phyloP scores from a whole-genome alignment of 2,888 invertebrate species.

The Alloplasta piceator region DNA sequence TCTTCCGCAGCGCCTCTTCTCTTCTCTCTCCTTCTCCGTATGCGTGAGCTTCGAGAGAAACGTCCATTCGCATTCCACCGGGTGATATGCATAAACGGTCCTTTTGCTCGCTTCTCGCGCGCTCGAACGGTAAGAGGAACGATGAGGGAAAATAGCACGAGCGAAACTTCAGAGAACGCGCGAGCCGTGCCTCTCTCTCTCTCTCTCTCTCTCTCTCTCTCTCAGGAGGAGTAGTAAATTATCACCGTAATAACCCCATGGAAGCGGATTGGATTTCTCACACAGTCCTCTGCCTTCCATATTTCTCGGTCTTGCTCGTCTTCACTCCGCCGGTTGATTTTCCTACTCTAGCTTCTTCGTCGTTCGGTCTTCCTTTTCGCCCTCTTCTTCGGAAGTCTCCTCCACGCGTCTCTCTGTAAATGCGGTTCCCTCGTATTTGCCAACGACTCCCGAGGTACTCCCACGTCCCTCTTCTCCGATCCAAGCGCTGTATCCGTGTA shows the following conservation, averaged over 20 bases:
- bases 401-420: constrained; percentile 25
- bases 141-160: constrained; percentile 59
- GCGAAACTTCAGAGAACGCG: constrained; percentile 21
- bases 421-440: constrained; percentile 46
- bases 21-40: not conserved
- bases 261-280: constrained; percentile 81
- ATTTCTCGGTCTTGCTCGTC: constrained; percentile 22
- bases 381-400: constrained; percentile 46
- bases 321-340: constrained; percentile 35
- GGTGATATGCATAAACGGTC: constrained; percentile 64
- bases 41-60: constrained; percentile 1
- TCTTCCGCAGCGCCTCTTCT: constrained; percentile 16
- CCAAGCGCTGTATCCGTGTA: constrained; percentile 3
- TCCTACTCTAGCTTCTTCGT: constrained; percentile 29
- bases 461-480: constrained; percentile 2
- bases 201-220: constrained; percentile 70
- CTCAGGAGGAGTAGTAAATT: constrained; percentile 78
- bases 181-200: constrained; percentile 69
- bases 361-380: constrained; percentile 41
- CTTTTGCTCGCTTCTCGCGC: constrained; percentile 48
- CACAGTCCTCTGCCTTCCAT: constrained; percentile 71
- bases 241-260: constrained; percentile 80
- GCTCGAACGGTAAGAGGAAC: constrained; percentile 54
- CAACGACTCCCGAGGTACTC: constrained; percentile 37
- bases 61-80: constrained; percentile 61